Evolutionary conservation across 2,888 invertebrate species (phyloP).

Genomic region (Azorinus chamasolen): DNA sequence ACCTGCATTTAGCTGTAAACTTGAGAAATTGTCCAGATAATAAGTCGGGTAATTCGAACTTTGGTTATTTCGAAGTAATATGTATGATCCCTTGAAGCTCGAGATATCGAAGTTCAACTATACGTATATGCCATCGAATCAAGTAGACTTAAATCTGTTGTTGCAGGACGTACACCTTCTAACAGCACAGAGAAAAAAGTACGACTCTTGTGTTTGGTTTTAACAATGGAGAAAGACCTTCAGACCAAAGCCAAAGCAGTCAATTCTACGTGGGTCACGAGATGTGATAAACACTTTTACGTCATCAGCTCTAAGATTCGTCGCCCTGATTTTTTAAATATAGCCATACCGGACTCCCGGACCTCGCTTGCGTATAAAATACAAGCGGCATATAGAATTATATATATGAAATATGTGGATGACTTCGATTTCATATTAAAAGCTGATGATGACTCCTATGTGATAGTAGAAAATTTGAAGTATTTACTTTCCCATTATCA

Average conservation of each 20-base stretch:
- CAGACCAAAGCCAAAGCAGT: conserved; percentile 95
- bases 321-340: conserved; percentile 89
- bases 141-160: too few relatives aligned
- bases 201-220: conserved; percentile 96
- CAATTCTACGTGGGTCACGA: conserved; percentile 97
- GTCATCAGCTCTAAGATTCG: conserved; percentile 83
- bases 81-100: too few relatives aligned
- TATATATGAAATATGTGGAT: conserved; percentile 92
- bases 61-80: too few relatives aligned
- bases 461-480: conserved; percentile 97
- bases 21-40: too few relatives aligned
- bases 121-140: too few relatives aligned
- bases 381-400: conserved; percentile 95
- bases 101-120: too few relatives aligned
- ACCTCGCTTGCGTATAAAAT: conserved; percentile 98
- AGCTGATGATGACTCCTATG: conserved; percentile 99
- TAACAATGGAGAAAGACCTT: conserved; percentile 96
- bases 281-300: conserved; percentile 88
- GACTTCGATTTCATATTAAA: conserved; percentile 98
- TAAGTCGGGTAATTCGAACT: too few relatives aligned
- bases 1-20: too few relatives aligned
- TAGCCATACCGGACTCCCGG: conserved; percentile 92
- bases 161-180: too few relatives aligned
- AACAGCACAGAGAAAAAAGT: conserved; percentile 10
- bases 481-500: conserved; percentile 93